These are phyloP conservation scores for Pedetes capensis DNA, from an alignment of 2,113 vertebrate genomes.

Conservation along the genomic window DNA sequence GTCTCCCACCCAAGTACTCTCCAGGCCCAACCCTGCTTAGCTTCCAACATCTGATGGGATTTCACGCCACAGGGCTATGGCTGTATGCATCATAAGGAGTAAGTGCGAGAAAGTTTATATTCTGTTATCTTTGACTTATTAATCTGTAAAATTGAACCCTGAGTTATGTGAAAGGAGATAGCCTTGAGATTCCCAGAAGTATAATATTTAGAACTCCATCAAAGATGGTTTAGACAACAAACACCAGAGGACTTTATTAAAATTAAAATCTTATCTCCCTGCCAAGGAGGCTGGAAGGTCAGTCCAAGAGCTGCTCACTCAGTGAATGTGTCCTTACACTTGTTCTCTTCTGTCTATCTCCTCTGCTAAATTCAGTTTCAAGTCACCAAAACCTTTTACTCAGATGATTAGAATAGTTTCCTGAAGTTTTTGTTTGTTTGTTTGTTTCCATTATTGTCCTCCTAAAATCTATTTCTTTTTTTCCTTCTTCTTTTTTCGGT, in stretches of 20 bases:
- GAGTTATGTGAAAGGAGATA: neutral
- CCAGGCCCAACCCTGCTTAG: no score
- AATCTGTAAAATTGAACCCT: neutral
- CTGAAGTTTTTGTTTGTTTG: neutral
- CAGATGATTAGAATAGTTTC: neutral
- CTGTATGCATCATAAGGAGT: no score
- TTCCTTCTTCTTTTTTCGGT: no score
- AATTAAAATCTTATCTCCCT: neutral
- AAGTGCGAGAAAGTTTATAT: neutral
- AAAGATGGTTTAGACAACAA: neutral
- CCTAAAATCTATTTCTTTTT: no score
- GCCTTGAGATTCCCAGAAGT: neutral
- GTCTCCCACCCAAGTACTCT: no score
- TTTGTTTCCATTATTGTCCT: neutral
- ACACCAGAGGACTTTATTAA: neutral
- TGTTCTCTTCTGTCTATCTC: neutral
- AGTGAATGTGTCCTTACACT: neutral
- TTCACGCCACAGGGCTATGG: no score
- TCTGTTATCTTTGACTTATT: neutral
- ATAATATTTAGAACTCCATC: neutral
- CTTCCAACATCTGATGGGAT: no score
- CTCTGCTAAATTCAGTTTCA: neutral
- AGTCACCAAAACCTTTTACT: neutral
- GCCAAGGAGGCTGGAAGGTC: no score
- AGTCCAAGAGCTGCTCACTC: neutral